These are phyloP conservation scores for Thymallus thymallus DNA, from an alignment of 2,113 vertebrate genomes.

Conservation along the genomic window DNA sequence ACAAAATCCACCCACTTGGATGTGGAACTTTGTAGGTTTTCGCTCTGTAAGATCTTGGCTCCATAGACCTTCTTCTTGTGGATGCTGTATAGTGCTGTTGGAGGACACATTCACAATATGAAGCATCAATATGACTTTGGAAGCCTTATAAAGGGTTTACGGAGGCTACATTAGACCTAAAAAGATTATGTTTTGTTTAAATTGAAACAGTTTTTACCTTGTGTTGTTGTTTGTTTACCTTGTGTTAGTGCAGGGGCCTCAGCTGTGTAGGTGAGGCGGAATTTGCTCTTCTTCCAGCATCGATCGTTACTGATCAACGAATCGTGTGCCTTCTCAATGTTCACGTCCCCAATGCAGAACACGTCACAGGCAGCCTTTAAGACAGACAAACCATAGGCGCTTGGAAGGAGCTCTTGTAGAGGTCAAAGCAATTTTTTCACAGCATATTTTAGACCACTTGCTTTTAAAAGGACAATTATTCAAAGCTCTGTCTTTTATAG, in stretches of 20 bases:
- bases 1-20: conserved; percentile 81
- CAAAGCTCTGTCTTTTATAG: neutral
- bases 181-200: too few species aligned
- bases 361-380: conserved; percentile 94
- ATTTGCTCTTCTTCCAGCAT: conserved; percentile 98
- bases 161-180: too few species aligned
- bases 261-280: conserved; percentile 86
- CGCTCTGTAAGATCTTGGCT: conserved; percentile 84
- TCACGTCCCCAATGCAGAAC: conserved; percentile 97
- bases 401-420: too few species aligned
- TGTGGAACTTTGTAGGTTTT: conserved; percentile 91
- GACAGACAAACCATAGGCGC: neutral
- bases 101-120: conserved; percentile 21
- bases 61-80: conserved; percentile 91
- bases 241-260: conserved; percentile 88
- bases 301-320: conserved; percentile 95
- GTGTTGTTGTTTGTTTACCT: conserved; percentile 76
- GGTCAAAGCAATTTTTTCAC: too few species aligned
- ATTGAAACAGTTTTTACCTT: conserved; percentile 73
- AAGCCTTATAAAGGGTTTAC: neutral
- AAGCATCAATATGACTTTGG: too few species aligned
- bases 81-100: conserved; percentile 83
- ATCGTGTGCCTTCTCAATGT: conserved; percentile 96
- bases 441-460: too few species aligned
- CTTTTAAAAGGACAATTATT: neutral